These are phyloP conservation scores for Nycticryphes semicollaris DNA, from an alignment of 2,113 vertebrate genomes.

Conservation along the genomic window DNA sequence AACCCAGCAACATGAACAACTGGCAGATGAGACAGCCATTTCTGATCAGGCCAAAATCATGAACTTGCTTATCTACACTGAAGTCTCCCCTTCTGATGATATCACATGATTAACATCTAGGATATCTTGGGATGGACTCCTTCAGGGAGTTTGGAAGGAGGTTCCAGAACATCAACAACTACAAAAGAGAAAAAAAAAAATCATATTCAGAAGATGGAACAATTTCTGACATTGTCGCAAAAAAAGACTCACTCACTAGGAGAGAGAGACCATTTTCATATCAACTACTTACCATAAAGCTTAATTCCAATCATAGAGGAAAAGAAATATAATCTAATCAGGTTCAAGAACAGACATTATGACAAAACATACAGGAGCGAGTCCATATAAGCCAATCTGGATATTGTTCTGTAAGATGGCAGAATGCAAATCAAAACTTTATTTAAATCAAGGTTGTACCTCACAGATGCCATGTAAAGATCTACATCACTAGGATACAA, in stretches of 20 bases:
- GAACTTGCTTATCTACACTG: not conserved
- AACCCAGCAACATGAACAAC: not conserved
- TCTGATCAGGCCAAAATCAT: not conserved
- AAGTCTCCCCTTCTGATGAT: not conserved
- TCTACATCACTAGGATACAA: not conserved
- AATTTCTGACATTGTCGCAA: not conserved
- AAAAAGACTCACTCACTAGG: not conserved
- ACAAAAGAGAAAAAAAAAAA: not conserved
- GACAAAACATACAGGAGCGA: not conserved
- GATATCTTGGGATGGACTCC: not conserved
- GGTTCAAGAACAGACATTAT: not conserved
- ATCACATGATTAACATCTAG: not conserved
- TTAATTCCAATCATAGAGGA: not conserved
- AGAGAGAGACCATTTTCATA: too few relatives aligned
- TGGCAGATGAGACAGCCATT: not conserved
- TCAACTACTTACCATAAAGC: not conserved
- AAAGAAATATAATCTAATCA: not conserved
- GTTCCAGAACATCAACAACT: not conserved
- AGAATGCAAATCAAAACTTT: not conserved
- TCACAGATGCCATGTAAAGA: not conserved
- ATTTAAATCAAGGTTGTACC: not conserved
- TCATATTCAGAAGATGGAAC: not conserved
- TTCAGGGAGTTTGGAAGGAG: not conserved
- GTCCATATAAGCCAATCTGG: too few relatives aligned
- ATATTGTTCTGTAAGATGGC: not conserved